Evolutionary conservation across 2,888 invertebrate genomes (phyloP).

Genomic region (Drosophila merina): DNA sequence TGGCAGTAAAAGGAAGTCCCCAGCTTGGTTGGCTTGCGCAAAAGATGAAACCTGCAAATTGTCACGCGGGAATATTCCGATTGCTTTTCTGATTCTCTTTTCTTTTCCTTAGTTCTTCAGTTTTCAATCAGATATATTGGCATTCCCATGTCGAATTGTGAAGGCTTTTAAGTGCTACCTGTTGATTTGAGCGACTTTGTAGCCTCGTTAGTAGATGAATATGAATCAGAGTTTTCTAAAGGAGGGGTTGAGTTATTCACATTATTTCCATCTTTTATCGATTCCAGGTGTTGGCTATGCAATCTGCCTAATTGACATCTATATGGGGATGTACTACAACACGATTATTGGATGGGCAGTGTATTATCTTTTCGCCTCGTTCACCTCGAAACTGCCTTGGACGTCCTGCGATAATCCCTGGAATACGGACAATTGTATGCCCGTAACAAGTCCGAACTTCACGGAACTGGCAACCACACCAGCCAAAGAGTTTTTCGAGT

Average conservation of each 20-base stretch:
- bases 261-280: neutral
- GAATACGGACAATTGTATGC: constrained; percentile 92
- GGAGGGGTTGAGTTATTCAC: neutral
- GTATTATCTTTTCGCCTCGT: constrained; percentile 94
- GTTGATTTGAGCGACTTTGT: constrained; percentile 32
- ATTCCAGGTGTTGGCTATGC: constrained; percentile 95
- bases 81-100: constrained; percentile 36
- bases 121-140: constrained; percentile 66
- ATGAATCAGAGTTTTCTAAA: neutral
- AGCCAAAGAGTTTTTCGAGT: constrained; percentile 95
- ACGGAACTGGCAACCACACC: constrained; percentile 88
- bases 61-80: constrained; percentile 73
- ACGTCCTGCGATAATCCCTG: constrained; percentile 93
- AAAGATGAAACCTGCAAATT: constrained; percentile 52
- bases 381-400: constrained; percentile 93
- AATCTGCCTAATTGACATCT: constrained; percentile 97
- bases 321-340: constrained; percentile 98
- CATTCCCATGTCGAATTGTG: constrained; percentile 51
- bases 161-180: constrained; percentile 23
- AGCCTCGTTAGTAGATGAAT: constrained; percentile 10
- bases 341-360: constrained; percentile 98
- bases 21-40: constrained; percentile 5
- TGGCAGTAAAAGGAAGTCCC: neutral
- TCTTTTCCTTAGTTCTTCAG: constrained; percentile 4
- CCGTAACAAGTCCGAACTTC: constrained; percentile 86